Evolutionary conservation across 2,888 invertebrate species (phyloP).

Genomic region (Lucinisca nassula): DNA sequence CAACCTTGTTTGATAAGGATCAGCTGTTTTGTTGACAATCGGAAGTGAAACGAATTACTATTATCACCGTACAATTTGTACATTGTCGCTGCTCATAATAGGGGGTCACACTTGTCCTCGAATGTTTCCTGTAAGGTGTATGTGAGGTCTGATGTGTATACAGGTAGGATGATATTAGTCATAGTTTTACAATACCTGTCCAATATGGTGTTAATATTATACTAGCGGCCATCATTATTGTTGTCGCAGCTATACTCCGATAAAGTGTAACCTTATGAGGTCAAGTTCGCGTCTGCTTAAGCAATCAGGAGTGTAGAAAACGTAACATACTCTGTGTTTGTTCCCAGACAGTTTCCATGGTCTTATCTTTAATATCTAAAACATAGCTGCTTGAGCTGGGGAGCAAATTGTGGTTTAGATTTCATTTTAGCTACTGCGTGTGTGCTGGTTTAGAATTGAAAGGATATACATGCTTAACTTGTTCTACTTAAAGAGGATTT

Average conservation of each 20-base stretch:
- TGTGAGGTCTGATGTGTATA: background rate
- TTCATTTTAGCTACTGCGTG: background rate
- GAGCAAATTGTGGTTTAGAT: background rate
- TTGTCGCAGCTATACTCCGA: background rate
- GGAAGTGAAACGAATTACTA: background rate
- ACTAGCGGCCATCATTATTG: background rate
- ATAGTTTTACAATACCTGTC: slow-evolving; percentile 7
- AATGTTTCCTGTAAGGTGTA: slow-evolving; percentile 8
- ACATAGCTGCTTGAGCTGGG: background rate
- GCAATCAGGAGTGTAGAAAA: background rate
- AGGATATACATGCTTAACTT: background rate
- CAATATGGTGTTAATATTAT: slow-evolving; percentile 16
- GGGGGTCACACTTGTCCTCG: slow-evolving; percentile 1
- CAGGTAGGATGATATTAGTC: slow-evolving; percentile 12
- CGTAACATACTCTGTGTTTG: background rate
- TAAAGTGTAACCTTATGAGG: background rate
- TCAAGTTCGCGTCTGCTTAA: slow-evolving; percentile 9
- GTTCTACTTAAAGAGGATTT: background rate
- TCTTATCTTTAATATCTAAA: background rate
- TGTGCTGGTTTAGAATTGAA: background rate
- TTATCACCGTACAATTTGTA: slow-evolving; percentile 3
- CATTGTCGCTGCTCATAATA: background rate
- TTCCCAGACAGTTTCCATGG: background rate
- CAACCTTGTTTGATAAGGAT: background rate
- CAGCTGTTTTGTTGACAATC: background rate